Base-by-base conservation (phyloP, 1,140 invertebrate genomes). In the Papilio polytes region DNA sequence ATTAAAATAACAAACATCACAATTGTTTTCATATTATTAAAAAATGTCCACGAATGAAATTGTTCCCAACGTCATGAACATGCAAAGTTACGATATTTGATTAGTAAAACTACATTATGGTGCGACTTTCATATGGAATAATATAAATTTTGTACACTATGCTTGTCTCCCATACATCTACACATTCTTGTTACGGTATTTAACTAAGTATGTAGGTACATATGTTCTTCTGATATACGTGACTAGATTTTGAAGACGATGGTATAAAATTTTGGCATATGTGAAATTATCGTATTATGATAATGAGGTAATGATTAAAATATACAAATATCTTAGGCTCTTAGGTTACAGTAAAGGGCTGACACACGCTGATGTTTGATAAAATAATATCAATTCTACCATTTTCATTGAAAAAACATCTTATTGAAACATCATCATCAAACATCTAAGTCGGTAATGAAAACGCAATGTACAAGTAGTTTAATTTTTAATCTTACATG, bases 221-320 rank as follows among this genome's bases (percentile, higher is more conserved):
- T 36, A 46, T 74, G 73, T 48, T 74, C 73, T 22, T 74, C 73
- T 51, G n/a, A 44, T 20, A 74, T 74, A 74, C 72, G 72, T 74
- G 72, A 74, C 72, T 74, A 18, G 72, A 44, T 10, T 74, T 48
- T 66, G 56, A 9, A 63, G 9, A 9, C 3, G 56, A 63, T 22
- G 22, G 59, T 7, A 9, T 66, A 66, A 66, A 26, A 63, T 66
- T 31, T 26, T 44, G 73, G 44, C 44, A 74, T 74, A 22, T 48
- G 44, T 74, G 22, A 48, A 41, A 59, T 59, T 10, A 66, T 66
- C 26, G 10, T 13, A 66, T 66, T 59, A 59, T 59, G 56, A 20
- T 59, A 59, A 66, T 22, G 20, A 59, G 22, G 18, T 59, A 59
- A 20, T 10, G 59, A 26, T 26, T 66, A 13, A 66, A 66, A 26